A percentile compares a stretch with the other conserved stretches of the same genome.
phyloP scores from a whole-genome alignment of 2,113 vertebrate genomes.

The Nyctereutes procyonoides region DNA sequence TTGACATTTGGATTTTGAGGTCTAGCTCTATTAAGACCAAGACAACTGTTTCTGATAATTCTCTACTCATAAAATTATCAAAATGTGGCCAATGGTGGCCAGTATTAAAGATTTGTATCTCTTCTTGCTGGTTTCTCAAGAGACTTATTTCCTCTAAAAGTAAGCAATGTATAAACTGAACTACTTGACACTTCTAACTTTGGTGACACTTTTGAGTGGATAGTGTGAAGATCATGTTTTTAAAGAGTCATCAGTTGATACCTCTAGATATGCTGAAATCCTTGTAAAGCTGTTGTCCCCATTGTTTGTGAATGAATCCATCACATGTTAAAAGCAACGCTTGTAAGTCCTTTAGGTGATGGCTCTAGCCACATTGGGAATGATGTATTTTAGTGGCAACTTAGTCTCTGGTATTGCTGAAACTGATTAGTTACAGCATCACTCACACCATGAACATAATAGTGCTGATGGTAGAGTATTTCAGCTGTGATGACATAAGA shows the following conservation, averaged over 20 bases:
- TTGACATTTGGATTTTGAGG: neutral
- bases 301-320: neutral
- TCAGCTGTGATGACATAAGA: constrained; percentile 28
- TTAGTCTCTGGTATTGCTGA: constrained; percentile 33
- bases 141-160: neutral
- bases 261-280: neutral
- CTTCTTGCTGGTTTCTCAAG: neutral
- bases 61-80: neutral
- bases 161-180: constrained; percentile 4
- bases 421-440: neutral
- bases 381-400: neutral
- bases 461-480: neutral
- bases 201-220: neutral
- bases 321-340: neutral
- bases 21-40: neutral
- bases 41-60: neutral
- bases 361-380: neutral
- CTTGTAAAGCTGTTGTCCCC: neutral
- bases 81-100: neutral
- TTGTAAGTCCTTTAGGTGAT: neutral
- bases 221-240: neutral
- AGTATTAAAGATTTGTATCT: neutral
- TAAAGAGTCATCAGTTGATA: neutral
- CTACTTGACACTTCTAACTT: neutral
- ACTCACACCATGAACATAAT: neutral